Conservation (phyloP, 2,888 invertebrate genomes). For the Cryptocephalus moraei region DNA sequence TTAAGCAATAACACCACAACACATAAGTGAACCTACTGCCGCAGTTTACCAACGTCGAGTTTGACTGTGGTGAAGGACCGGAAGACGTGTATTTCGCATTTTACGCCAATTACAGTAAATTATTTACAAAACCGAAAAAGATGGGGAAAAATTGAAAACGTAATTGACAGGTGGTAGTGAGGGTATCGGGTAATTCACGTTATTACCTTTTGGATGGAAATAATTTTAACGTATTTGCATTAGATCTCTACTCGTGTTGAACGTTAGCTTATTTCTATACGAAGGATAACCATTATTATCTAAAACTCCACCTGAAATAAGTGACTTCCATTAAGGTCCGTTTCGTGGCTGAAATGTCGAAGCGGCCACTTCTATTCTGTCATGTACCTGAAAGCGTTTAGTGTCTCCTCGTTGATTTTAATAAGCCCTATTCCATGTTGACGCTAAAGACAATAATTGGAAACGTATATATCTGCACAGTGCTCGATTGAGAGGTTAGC, state of each 20-base stretch:
- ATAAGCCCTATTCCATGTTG: slow-evolving; percentile 18
- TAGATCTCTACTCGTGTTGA: too few relatives aligned
- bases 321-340: slow-evolving; percentile 21
- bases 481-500: slow-evolving; percentile 13
- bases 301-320: too few relatives aligned
- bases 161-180: too few relatives aligned
- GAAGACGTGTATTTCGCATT: too few relatives aligned
- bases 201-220: too few relatives aligned
- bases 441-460: slow-evolving; percentile 18
- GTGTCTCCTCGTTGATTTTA: slow-evolving; percentile 25
- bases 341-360: slow-evolving; percentile 27
- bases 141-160: too few relatives aligned
- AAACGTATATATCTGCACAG: slow-evolving; percentile 2
- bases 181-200: too few relatives aligned
- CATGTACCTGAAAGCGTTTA: slow-evolving; percentile 24
- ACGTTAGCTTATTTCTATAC: neutral
- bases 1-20: too few relatives aligned
- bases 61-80: too few relatives aligned
- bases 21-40: too few relatives aligned
- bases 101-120: neutral
- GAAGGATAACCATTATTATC: neutral
- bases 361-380: slow-evolving; percentile 23
- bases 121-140: neutral
- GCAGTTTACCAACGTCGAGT: too few relatives aligned
- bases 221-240: too few relatives aligned